Evolutionary conservation across 1,140 invertebrate species (phyloP).

Genomic region (Temnothorax nylanderi): DNA sequence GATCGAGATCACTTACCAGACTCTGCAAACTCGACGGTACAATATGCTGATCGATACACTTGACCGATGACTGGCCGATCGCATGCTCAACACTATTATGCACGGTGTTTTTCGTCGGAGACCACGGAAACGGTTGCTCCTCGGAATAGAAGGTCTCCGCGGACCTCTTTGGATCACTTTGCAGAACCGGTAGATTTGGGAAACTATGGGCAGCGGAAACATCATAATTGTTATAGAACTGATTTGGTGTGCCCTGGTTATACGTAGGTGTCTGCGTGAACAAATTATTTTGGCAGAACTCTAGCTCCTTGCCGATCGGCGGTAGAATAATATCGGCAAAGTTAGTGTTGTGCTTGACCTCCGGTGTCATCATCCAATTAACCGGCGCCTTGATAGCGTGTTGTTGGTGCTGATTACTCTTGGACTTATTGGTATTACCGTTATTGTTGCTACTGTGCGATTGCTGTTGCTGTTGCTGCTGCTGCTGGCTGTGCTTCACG

Average conservation of each 20-base stretch:
- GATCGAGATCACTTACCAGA: constrained; percentile 87
- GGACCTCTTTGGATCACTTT: constrained; percentile 78
- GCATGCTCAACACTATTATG: constrained; percentile 76
- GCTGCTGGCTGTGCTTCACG: constrained; percentile 66
- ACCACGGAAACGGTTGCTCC: constrained; percentile 87
- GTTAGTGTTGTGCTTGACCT: constrained; percentile 82
- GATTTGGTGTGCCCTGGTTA: constrained; percentile 82
- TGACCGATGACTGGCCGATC: constrained; percentile 78
- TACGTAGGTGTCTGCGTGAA: constrained; percentile 82
- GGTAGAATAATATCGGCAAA: constrained; percentile 82
- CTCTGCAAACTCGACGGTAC: constrained; percentile 86
- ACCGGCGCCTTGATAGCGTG: constrained; percentile 84
- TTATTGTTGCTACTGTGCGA: constrained; percentile 71
- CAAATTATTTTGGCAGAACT: constrained; percentile 84
- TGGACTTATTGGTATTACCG: constrained; percentile 54
- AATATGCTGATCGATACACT: constrained; percentile 82
- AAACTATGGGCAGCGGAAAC: constrained; percentile 80
- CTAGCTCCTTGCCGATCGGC: constrained; percentile 83
- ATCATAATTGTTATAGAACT: constrained; percentile 85
- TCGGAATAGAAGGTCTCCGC: constrained; percentile 82
- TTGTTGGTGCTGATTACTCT: constrained; percentile 74
- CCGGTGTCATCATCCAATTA: constrained; percentile 89
- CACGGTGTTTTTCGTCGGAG: constrained; percentile 85
- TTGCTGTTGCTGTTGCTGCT: constrained; percentile 53
- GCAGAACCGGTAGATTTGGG: constrained; percentile 81